Base-by-base conservation (phyloP, 2,113 vertebrate species). In the Platichthys flesus region DNA sequence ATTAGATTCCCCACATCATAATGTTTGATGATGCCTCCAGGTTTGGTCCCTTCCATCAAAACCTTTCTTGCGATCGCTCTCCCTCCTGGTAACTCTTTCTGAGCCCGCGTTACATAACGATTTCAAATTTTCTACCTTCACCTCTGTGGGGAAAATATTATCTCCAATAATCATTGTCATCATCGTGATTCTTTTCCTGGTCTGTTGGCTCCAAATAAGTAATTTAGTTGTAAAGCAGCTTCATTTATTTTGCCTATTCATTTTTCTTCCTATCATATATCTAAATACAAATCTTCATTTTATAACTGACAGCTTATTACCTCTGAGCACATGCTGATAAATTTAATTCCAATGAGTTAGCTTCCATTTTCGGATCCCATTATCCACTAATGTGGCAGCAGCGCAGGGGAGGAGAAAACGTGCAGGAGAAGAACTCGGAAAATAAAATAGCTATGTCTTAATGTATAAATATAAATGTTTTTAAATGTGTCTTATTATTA, bases 261-360 rank as follows among this genome's bases (percentile, higher is more conserved):
- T 94, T 93, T 93, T 88, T 88, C 89, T 85, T 89, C 87, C 92
- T 90, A 90, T 94, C 92, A 94, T 95, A 94, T 94, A 95, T 95
- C 93, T 93, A 94, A 95, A 94, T 94, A 93, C 90, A 93, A 93
- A 94, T 94, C 93, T 94, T 94, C 92, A 93, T 92, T 93, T 93
- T 93, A 90, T 93, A 94, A 93, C 91, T 94, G 94, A 94, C 93
- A 94, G 93, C 93, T 94, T 95, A 95, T 94, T 94, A 94, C 93
- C 88, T 92, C 93, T 93, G 92, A 94, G 93, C 94, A 93, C 89
- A 90, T 92, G 91, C 91, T 95, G 94, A 95, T 95, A 94, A 94
- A 94, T 94, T 93, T 91, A 93, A 95, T 94, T 93, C 93, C 90
- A 83, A 85, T 85, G 91, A 94, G 91, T 94, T 94, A 94, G 90